Evolutionary conservation across 2,797 vertebrate species (phyloP), one percentile per base, ranked within the genome.

Genomic region (Poeciliopsis paucimaculata): DNA sequence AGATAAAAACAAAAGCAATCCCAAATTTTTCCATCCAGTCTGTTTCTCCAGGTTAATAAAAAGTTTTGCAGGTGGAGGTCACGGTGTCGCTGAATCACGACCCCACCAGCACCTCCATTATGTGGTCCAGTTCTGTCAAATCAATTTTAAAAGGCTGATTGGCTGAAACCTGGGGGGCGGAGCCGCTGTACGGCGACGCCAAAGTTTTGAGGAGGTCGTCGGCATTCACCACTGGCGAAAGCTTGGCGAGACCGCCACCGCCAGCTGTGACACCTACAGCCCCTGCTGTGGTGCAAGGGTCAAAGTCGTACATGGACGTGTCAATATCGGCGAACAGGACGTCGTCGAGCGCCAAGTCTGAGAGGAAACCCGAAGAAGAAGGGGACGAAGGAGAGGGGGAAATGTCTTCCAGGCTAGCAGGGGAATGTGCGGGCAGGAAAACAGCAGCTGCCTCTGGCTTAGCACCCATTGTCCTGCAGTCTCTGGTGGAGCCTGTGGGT

Each of bases 61-160:
- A 36, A 45, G 79, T 84, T 73, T 84, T 31, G 23, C 76, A 74
- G 49, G 28, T 2, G 80, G 76, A 3, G 41, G 72, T 11, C 20
- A 71, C 39, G 66, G 23, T 0, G 26, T 76, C 75, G 2, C 15
- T 0, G 16, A 82, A 89, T 98, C 97, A 99, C 73, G 98, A 99
- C 57, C 98, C 98, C 62, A 99, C 98, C 53, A 99, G 94, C 93
- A 99, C 98, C 95, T 99, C 98, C 98, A 99, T 99, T 86, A 99
- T 99, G 95, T 99, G 98, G 95, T 99, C 98, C 93, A 99, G 96
- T 96, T 99, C 98, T 71, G 98, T 98, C 88, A 99, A 96, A 94
- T 99, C 98, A 90, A 99, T 98, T 96, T 99, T 99, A 91, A 99
- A 99, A 97, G 98, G 98, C 96, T 98, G 98, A 96, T 95, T 99